Conservation (phyloP, 2,888 invertebrate species). For the Callimorpha dominula region DNA sequence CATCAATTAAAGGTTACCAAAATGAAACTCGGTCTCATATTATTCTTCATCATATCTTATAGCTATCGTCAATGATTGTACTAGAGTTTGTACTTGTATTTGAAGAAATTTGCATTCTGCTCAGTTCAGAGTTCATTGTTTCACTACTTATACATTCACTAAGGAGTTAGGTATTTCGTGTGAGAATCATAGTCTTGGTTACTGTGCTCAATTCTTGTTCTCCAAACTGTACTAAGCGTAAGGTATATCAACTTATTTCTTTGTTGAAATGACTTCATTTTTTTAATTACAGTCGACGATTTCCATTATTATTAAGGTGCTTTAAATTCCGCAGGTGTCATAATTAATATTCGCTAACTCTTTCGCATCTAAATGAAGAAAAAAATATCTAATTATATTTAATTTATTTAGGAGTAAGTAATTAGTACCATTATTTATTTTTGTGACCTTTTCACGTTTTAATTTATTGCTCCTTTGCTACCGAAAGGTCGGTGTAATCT, state of each 20-base stretch:
- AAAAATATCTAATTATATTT: slow-evolving; percentile 35
- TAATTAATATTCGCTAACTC: slow-evolving; percentile 41
- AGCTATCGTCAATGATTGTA: too few relatives aligned
- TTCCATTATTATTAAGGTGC: slow-evolving; percentile 26
- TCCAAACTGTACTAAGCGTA: too few relatives aligned
- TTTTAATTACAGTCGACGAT: slow-evolving; percentile 31
- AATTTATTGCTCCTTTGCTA: slow-evolving; percentile 34
- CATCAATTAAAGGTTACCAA: too few relatives aligned
- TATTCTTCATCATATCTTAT: too few relatives aligned
- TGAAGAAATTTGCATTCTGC: too few relatives aligned
- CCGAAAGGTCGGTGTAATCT: not conserved
- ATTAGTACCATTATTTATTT: slow-evolving; percentile 39
- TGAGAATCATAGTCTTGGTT: too few relatives aligned
- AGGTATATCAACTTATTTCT: not conserved
- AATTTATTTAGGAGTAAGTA: slow-evolving; percentile 37
- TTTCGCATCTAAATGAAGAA: slow-evolving; percentile 30
- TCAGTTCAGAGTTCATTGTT: too few relatives aligned
- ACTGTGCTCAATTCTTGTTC: too few relatives aligned
- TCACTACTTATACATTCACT: too few relatives aligned
- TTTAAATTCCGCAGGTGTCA: slow-evolving; percentile 31
- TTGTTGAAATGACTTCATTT: not conserved
- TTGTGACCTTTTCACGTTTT: slow-evolving; percentile 31
- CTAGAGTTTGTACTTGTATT: too few relatives aligned
- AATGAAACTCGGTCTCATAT: too few relatives aligned
- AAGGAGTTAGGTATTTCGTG: too few relatives aligned